A percentile compares a stretch with the other conserved stretches of the same genome.
Evolutionary conservation across 92 coral and sea anemone species (phyloP).

Genomic region (Epizoanthus ramosus): DNA sequence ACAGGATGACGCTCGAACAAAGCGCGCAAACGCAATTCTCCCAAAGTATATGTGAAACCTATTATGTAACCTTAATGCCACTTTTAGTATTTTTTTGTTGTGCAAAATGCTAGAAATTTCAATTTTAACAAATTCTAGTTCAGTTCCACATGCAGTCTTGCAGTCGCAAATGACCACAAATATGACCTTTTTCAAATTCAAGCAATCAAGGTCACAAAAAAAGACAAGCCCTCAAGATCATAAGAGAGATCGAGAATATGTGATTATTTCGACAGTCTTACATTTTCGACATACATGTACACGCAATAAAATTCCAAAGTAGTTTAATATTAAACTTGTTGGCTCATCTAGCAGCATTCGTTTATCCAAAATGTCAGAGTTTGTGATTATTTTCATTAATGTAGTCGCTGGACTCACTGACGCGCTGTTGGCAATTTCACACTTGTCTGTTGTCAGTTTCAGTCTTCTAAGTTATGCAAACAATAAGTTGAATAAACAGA

Average conservation of each 20-base stretch:
- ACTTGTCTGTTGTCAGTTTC: conserved; percentile 24
- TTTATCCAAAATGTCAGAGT: conserved; percentile 14
- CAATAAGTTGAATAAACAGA: conserved; percentile 17
- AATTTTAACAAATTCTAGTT: too few relatives aligned
- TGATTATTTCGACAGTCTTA: conserved; percentile 18
- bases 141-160: too few relatives aligned
- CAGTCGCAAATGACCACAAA: conserved; percentile 17
- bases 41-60: too few relatives aligned
- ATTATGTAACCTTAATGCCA: too few relatives aligned
- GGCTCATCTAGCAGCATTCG: conserved; percentile 28
- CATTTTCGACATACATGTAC: conserved; percentile 2
- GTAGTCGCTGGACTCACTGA: conserved; percentile 4
- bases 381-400: conserved; percentile 14
- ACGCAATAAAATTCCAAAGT: conserved; percentile 1
- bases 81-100: too few relatives aligned
- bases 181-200: conserved; percentile 29
- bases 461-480: conserved; percentile 13
- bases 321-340: conserved; percentile 24
- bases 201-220: conserved; percentile 8
- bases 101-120: too few relatives aligned
- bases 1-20: too few relatives aligned
- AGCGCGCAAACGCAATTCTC: too few relatives aligned
- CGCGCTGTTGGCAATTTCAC: conserved; percentile 24
- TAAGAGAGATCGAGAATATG: conserved; percentile 17
- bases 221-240: neutral